Base-by-base conservation (phyloP, 2,888 invertebrate species). In the Anoncus sp. region DNA sequence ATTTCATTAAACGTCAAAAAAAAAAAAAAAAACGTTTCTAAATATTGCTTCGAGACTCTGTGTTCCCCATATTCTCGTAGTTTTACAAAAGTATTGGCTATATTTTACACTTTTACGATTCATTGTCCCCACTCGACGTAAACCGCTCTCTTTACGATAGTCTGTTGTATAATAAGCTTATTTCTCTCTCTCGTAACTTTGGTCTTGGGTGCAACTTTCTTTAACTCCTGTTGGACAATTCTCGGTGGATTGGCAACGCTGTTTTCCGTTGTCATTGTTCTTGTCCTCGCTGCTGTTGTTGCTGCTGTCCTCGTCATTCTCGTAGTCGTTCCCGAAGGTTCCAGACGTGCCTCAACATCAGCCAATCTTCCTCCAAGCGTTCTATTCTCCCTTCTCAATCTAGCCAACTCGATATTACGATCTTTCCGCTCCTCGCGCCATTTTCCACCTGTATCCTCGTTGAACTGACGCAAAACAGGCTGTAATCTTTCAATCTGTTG, bases 151-250 rank as follows among this genome's bases (percentile, higher is more conserved):
- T n/a, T n/a, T n/a, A n/a, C 85, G 22, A 82, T 94, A 72, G 93
- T 94, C 86, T 95, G 95, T 80, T 95, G 95, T 85, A 97, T 96
- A 77, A 97, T 95, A 14, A 97, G 93, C 88, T 97, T 97, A 90
- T 97, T 97, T 88, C 95, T 95, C 89, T 96, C 95, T 79, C 96
- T 93, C 0, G 96, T 97, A 38, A 97, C 96, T 91, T 95, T 96
- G 1, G 97, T 96, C 35, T 94, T 94, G 47, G 94, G 82, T 27
- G 79, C 79, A 14, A 81, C 72, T 59, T 84, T 82, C 78, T 83
- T 83, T 20, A 84, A 74, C 60, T 84, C 86, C 87, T 95, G 95
- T 86, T 94, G 94, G 31, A 95, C 94, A 86, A 95, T 94, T 40
- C 92, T 89, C 0, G 93, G 92, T 7, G 92, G 87, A 83, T 87